These are phyloP conservation scores for Deilephila porcellus DNA, from an alignment of 2,888 invertebrate species.

Conservation along the genomic window DNA sequence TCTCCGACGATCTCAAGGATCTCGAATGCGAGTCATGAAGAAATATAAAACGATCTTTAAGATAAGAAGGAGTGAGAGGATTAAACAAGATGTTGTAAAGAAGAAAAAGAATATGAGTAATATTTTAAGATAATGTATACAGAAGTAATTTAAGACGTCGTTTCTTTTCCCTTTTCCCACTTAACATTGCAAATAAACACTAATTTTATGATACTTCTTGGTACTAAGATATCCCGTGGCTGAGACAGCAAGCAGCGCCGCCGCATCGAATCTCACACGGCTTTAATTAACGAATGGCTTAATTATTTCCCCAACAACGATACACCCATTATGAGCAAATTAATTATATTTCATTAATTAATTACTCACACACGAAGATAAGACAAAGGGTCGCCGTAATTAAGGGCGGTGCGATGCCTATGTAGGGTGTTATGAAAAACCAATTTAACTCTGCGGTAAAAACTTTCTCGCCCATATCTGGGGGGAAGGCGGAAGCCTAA, in stretches of 20 bases:
- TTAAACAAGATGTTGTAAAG: too few relatives aligned
- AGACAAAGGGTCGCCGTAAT: constrained; percentile 45
- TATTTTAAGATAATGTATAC: too few relatives aligned
- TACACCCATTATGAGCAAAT: constrained; percentile 60
- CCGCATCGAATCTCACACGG: constrained; percentile 20
- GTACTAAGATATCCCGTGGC: neutral
- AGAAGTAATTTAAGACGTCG: too few relatives aligned
- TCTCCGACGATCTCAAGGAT: too few relatives aligned
- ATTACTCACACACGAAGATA: constrained; percentile 65
- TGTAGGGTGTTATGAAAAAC: constrained; percentile 64
- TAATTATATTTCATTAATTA: constrained; percentile 73
- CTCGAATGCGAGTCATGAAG: too few relatives aligned
- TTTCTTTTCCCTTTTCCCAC: too few relatives aligned
- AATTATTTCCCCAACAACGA: constrained; percentile 43
- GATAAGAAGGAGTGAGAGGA: too few relatives aligned
- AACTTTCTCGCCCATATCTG: constrained; percentile 27
- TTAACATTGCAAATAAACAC: too few relatives aligned
- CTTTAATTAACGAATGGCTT: constrained; percentile 46
- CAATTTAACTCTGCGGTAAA: constrained; percentile 51
- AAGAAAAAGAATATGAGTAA: too few relatives aligned
- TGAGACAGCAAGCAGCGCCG: neutral
- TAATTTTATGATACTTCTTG: too few relatives aligned
- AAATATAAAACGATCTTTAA: too few relatives aligned
- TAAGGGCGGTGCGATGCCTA: constrained; percentile 56
- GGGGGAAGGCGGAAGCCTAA: neutral